phyloP scores from a whole-genome alignment of 92 coral and sea anemone species.

The Epizoanthus fatuus region DNA sequence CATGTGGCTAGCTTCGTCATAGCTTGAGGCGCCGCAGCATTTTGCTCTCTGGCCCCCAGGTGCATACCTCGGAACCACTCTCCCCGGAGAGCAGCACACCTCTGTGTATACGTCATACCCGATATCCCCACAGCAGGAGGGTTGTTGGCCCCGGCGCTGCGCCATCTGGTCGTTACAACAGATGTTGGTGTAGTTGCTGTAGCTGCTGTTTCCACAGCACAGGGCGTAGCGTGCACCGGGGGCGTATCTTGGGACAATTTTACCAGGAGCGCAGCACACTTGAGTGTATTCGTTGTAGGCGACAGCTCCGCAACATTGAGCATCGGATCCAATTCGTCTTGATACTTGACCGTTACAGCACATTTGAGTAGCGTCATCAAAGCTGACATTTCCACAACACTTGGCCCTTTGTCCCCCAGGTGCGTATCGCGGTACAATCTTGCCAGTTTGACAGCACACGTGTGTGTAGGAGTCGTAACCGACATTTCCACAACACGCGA shows the following conservation, averaged over 20 bases:
- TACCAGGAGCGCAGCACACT: conserved; percentile 46
- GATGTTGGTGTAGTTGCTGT: conserved; percentile 40
- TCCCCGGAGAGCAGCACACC: conserved; percentile 49
- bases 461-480: conserved; percentile 36
- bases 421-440: conserved; percentile 19
- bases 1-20: conserved; percentile 29
- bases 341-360: conserved; percentile 49
- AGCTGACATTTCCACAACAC: conserved; percentile 50
- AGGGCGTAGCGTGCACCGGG: conserved; percentile 35
- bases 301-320: conserved; percentile 43
- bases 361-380: conserved; percentile 24
- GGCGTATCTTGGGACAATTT: conserved; percentile 45
- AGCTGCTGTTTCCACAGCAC: conserved; percentile 50
- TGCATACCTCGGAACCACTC: conserved; percentile 31
- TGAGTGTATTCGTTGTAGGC: conserved; percentile 47
- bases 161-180: conserved; percentile 50
- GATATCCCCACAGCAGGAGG: conserved; percentile 49
- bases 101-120: conserved; percentile 40
- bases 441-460: conserved; percentile 44
- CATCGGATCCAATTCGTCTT: conserved; percentile 7
- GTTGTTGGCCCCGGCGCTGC: conserved; percentile 35
- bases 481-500: conserved; percentile 43
- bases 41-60: conserved; percentile 36
- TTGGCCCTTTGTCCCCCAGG: conserved; percentile 26
- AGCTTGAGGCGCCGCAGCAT: conserved; percentile 44